Conservation (phyloP, 1,140 invertebrate species). For the Chironomus striatipennis region DNA sequence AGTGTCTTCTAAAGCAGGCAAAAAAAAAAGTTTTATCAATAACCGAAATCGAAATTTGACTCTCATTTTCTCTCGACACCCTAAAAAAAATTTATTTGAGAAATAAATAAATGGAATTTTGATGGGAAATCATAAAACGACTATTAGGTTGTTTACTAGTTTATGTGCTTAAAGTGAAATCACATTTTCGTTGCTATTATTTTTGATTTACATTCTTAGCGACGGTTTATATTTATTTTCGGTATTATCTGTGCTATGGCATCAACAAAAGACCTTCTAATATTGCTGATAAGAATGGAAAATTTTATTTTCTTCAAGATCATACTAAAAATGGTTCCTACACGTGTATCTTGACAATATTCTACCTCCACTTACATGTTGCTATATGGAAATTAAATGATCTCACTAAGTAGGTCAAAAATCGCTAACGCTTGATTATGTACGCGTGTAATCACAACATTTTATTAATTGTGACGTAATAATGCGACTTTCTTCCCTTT, state of each 20-base stretch:
- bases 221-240: background rate
- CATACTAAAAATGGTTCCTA: too few relatives aligned
- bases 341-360: too few relatives aligned
- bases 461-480: background rate
- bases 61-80: background rate
- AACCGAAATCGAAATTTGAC: conserved; percentile 20
- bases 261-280: too few relatives aligned
- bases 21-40: conserved; percentile 6
- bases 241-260: too few relatives aligned
- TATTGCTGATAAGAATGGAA: too few relatives aligned
- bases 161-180: background rate
- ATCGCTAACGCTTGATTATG: background rate
- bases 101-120: background rate
- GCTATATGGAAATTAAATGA: background rate
- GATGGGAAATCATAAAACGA: background rate
- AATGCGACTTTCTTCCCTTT: background rate
- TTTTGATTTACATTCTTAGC: background rate
- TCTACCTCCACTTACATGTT: background rate
- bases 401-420: conserved; percentile 4
- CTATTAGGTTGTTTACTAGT: background rate
- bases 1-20: background rate
- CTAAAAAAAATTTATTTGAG: background rate
- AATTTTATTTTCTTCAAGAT: too few relatives aligned
- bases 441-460: background rate
- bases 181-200: background rate